Base-by-base conservation (phyloP, 2,797 vertebrate species). In the Peromyscus melanophrys region DNA sequence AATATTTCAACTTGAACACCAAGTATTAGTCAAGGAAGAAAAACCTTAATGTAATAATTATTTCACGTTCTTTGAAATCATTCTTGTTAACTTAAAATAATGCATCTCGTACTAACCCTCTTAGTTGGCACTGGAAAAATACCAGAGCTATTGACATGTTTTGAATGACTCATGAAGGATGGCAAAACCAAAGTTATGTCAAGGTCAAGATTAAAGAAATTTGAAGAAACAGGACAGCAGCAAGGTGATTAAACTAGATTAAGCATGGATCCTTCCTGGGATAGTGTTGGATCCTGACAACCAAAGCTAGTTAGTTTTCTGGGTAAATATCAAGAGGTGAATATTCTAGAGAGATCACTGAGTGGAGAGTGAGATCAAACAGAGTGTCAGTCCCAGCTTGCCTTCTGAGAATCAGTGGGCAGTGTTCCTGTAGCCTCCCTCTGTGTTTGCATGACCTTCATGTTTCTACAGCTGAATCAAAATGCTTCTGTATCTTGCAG, bases 391-490 rank as follows among this genome's bases (percentile, higher is more conserved):
- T 34, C 43, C 55, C 59, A 93, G 73, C n/a, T 89, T 82, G 43
- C 43, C 65, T 96, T 73, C 77, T 23, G 57, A 92, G 83, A 27
- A 90, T 27, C 49, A 52, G 43, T 34, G 37, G 40, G 67, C 21
- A 75, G 37, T 49, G 65, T 96, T 88, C 77, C 49, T 2, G 1
- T 40, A 81, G 82, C 85, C 49, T 96, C 37, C 78, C 27, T 82
- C 25, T 63, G 67, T 55, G 89, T 97, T 27, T 65, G 13, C 46
- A n/a, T 27, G 90, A 92, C 90, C 82, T 96, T 92, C 89, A 77
- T 27, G 76, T 89, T 96, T 95, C 92, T 77, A 75, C 4, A 69
- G 67, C 29, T 73, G 65, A 92, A 95, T 87, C 89, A 81, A 97
- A 96, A 95, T 52, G 40, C 52, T 76, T 95, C 83, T 86, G 2